These are phyloP conservation scores for Neuroterus valhalla DNA, from an alignment of 1,140 invertebrate species.

Conservation along the genomic window DNA sequence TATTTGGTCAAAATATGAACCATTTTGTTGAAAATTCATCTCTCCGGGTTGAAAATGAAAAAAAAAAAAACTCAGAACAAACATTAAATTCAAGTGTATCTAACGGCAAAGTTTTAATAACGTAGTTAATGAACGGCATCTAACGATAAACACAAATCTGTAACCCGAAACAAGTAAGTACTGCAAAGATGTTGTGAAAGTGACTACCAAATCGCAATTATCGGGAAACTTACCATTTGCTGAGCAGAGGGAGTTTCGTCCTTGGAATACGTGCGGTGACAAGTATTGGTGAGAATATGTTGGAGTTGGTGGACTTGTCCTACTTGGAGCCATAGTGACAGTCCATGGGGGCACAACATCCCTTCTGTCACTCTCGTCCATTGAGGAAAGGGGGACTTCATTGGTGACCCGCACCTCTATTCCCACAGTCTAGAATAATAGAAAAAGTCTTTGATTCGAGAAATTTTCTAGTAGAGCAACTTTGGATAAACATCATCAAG, in stretches of 20 bases:
- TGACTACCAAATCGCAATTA: slow-evolving; percentile 8
- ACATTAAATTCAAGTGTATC: too few species aligned
- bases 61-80: too few species aligned
- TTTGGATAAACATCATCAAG: background rate
- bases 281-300: slow-evolving; percentile 67
- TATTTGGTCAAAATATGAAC: too few species aligned
- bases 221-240: slow-evolving; percentile 64
- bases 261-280: slow-evolving; percentile 71
- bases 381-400: slow-evolving; percentile 47
- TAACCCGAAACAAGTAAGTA: slow-evolving; percentile 35
- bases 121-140: too few species aligned
- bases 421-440: slow-evolving; percentile 61
- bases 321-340: slow-evolving; percentile 55
- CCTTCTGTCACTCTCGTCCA: slow-evolving; percentile 45
- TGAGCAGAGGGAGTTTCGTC: slow-evolving; percentile 71
- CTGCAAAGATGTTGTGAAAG: slow-evolving; percentile 10
- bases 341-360: slow-evolving; percentile 57
- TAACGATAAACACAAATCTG: too few species aligned
- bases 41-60: too few species aligned
- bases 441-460: too few species aligned
- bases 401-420: slow-evolving; percentile 69
- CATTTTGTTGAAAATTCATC: too few species aligned
- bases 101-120: too few species aligned
- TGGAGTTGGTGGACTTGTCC: slow-evolving; percentile 62
- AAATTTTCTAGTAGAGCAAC: background rate